Evolutionary conservation across 2,113 vertebrate genomes (phyloP).

Genomic region (Leptobrachium ailaonicum): DNA sequence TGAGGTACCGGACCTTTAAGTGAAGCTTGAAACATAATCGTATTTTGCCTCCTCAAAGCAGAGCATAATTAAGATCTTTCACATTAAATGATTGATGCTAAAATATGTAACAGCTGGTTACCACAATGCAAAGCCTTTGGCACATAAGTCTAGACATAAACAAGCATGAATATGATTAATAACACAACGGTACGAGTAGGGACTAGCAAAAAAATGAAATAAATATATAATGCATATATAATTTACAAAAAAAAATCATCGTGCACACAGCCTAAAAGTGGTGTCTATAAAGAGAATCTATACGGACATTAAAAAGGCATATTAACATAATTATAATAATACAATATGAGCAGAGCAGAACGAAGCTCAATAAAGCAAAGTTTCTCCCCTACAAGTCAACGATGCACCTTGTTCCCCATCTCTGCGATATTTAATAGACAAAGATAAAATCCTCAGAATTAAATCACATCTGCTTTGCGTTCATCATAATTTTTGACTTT

Average conservation of each 20-base stretch:
- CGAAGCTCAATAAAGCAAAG: slow-evolving; percentile 9
- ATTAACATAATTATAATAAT: slow-evolving; percentile 24
- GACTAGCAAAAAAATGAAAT: slow-evolving; percentile 52
- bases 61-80: slow-evolving; percentile 70
- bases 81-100: slow-evolving; percentile 66
- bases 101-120: slow-evolving; percentile 73
- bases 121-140: slow-evolving; percentile 63
- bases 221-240: slow-evolving; percentile 57
- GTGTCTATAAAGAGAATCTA: slow-evolving; percentile 51
- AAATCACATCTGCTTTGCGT: slow-evolving; percentile 18
- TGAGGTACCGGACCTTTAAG: too few relatives aligned
- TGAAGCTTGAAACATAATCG: slow-evolving; percentile 69
- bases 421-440: slow-evolving; percentile 26
- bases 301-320: slow-evolving; percentile 20
- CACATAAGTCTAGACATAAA: slow-evolving; percentile 64
- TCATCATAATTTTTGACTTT: slow-evolving; percentile 30
- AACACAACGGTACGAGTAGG: slow-evolving; percentile 51
- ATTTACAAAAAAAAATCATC: slow-evolving; percentile 50
- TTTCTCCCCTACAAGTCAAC: background rate
- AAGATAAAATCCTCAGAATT: slow-evolving; percentile 29
- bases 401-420: background rate
- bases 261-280: slow-evolving; percentile 45
- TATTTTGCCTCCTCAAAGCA: slow-evolving; percentile 68
- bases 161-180: slow-evolving; percentile 61
- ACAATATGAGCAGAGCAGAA: background rate